Evolutionary conservation across 2,113 vertebrate genomes (phyloP).

Genomic region (Crotalus tigris): DNA sequence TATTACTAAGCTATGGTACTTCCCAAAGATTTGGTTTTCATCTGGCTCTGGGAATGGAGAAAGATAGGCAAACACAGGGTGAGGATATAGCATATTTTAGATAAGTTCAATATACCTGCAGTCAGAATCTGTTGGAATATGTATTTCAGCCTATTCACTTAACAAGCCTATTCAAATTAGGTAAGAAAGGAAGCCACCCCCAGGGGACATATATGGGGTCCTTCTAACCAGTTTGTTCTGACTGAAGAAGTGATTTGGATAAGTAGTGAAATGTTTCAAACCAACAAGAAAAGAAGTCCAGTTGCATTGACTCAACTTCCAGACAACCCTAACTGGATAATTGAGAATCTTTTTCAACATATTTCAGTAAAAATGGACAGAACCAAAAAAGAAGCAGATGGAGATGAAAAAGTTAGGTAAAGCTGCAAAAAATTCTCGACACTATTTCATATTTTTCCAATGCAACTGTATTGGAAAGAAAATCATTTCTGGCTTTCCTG

Average conservation of each 20-base stretch:
- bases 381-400: neutral
- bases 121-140: neutral
- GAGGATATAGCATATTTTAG: neutral
- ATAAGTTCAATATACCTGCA: neutral
- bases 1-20: neutral
- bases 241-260: neutral
- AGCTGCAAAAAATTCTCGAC: neutral
- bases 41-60: neutral
- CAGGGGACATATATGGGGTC: neutral
- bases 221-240: too few species aligned
- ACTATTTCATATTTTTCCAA: neutral
- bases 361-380: neutral
- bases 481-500: neutral
- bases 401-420: neutral
- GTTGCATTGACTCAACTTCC: neutral
- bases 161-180: neutral
- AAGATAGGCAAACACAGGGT: neutral
- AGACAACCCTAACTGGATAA: neutral
- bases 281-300: neutral
- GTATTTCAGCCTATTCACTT: neutral
- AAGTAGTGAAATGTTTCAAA: neutral
- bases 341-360: neutral
- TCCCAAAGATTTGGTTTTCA: neutral
- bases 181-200: neutral
- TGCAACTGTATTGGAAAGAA: neutral